phyloP scores from a whole-genome alignment of 2,113 vertebrate species.

The Protobothrops flavoviridis region DNA sequence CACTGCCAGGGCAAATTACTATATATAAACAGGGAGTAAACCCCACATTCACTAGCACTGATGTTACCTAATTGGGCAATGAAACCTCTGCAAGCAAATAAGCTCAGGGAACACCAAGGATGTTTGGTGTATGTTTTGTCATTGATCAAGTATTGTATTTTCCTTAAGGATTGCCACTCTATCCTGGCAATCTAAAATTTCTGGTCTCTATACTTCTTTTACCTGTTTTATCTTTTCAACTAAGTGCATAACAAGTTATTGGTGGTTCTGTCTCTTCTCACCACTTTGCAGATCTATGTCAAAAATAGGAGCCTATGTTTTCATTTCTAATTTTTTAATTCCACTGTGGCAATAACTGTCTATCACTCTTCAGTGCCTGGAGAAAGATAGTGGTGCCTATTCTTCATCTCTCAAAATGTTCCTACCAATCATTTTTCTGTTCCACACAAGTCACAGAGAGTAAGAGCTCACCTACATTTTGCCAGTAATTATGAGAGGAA shows the following conservation, averaged over 20 bases:
- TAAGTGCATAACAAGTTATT: not conserved
- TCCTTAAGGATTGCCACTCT: not conserved
- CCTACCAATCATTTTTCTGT: not conserved
- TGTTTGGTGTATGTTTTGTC: not conserved
- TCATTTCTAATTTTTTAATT: not conserved
- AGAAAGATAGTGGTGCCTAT: not conserved
- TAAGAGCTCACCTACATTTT: not conserved
- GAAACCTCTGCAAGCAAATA: not conserved
- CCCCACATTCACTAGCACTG: not conserved
- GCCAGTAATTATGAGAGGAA: not conserved
- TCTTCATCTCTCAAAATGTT: not conserved
- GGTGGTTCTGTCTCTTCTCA: not conserved
- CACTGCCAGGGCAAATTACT: not conserved
- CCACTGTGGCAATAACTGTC: not conserved
- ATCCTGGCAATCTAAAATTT: not conserved
- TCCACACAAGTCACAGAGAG: not conserved
- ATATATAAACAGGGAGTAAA: not conserved
- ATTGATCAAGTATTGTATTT: not conserved
- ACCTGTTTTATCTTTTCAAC: not conserved
- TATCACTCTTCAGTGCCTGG: not conserved
- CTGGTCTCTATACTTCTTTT: not conserved
- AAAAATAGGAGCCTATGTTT: not conserved
- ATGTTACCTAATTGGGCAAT: not conserved
- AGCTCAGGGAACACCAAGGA: not conserved
- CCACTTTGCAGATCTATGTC: not conserved